Base-by-base conservation (phyloP, 2,888 invertebrate species). In the Corythucha ciliata region DNA sequence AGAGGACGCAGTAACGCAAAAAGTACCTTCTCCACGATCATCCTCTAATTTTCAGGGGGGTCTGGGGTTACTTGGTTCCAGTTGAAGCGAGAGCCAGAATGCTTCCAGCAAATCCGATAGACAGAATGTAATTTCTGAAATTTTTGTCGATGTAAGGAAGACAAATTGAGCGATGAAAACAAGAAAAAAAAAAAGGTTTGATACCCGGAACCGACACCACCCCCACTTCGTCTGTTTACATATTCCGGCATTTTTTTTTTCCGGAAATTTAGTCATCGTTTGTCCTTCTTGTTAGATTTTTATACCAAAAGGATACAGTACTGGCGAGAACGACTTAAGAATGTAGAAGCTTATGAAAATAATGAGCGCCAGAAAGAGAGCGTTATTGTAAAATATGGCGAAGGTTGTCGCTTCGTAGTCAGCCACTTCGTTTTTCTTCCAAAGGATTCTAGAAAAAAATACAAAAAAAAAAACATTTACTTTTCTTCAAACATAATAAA, bases 361-460 rank as follows among this genome's bases (percentile, higher is more conserved):
- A 48, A 97, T 85, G 54, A 96, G 77, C 51, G 92, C 85, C 70
- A 97, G 74, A 73, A 91, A 98, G 57, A 98, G 71, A 16, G 96
- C 88, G 67, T 99, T 99, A 74, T 96, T 98, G 77, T 96, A 98
- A 74, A 99, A 98, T 65, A 98, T 96, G 41, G 97, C 86, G 70
- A 92, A 96, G 2, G 94, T 96, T 27, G 96, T 98, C 0, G 98
- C 96, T 72, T 99, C 97, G 67, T 93, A 96, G 68, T 99, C 98
- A 20, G 97, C 97, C 10, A 97, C 96, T 74, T 97, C 97, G 70
- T 98, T 99, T 73, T 97, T 97, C 74, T 97, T 96, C 96, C 96
- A 98, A 56, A 98, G 70, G 61, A 97, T 92, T 64, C 97, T 85
- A 67, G 36, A 70, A 68, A 27, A 24, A 33, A 33, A n/a, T n/a